These are phyloP conservation scores for Nomada ferruginata DNA, from an alignment of 2,888 invertebrate species.

Conservation along the genomic window DNA sequence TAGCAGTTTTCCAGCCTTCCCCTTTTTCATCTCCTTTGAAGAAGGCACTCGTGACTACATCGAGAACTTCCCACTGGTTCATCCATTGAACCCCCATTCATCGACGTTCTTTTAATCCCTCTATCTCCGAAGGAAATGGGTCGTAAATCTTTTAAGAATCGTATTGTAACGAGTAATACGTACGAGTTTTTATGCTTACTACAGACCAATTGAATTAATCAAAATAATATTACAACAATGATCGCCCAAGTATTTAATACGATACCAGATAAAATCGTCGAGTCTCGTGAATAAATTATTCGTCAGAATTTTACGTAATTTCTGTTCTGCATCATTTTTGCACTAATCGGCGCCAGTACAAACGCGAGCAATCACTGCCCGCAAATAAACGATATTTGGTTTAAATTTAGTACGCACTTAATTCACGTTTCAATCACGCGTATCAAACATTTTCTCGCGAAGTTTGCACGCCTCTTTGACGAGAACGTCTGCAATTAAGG, in stretches of 20 bases:
- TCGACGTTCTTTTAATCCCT: conserved; percentile 26
- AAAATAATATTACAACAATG: too few species aligned
- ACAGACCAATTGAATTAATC: neutral
- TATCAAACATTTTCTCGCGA: neutral
- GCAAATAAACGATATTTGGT: too few species aligned
- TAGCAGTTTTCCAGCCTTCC: neutral
- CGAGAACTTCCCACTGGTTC: conserved; percentile 17
- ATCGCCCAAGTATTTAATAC: too few species aligned
- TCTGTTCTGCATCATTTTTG: too few species aligned
- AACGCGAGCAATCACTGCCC: too few species aligned
- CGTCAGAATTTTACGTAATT: too few species aligned
- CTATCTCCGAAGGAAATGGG: conserved; percentile 11
- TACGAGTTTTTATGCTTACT: neutral
- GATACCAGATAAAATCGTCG: too few species aligned
- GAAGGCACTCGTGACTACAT: conserved; percentile 11
- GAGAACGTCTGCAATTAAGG: neutral
- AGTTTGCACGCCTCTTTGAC: neutral
- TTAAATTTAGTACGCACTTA: too few species aligned
- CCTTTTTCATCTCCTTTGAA: neutral
- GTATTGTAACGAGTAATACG: neutral
- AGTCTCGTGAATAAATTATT: too few species aligned
- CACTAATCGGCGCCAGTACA: too few species aligned
- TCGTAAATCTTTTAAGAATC: conserved; percentile 41
- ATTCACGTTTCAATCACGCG: neutral
- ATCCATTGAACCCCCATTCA: conserved; percentile 13